Base-by-base conservation (phyloP, 2,888 invertebrate genomes). In the Drosophila prolongata region DNA sequence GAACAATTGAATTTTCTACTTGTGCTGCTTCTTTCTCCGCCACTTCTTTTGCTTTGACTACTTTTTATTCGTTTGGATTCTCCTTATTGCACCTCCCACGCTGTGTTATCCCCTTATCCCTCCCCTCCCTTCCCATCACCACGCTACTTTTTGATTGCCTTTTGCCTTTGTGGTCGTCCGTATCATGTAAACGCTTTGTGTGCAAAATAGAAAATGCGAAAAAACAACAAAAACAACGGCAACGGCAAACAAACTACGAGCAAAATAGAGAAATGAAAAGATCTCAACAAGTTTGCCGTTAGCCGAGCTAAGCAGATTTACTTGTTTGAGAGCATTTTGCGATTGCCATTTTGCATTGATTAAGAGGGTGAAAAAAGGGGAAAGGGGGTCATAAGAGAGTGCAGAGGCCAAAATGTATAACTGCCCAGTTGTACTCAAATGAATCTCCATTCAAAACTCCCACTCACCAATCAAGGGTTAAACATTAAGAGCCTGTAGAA, bases 1-100 rank as follows among this genome's bases (percentile, higher is more conserved):
- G 34, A 77, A 80, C 86, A 82, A 82, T 82, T 82, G 86, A 83
- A 80, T 79, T 82, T 85, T 82, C 83, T 77, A 83, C 80, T 84
- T 81, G 71, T 77, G 68, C 75, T 71, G 64, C 77, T 74, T 70
- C 74, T 46, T 71, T 38, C 35, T 37, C 38, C 61, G 9, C 49
- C 35, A 42, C 61, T 64, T 47, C 47, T 40, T 42, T 27, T 49
- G 46, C 66, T 71, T 65, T 65, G 62, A 78, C 80, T 82, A 82
- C 71, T 78, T 85, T 79, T 65, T 60, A 81, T 79, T 81, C 69
- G 58, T 27, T 79, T 34, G 55, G 16, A 42, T 37, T 34, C 27
- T 55, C 27, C 37, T 42, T 35, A 16, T 43, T 53, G 52, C 44
- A 38, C 47, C 53, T 47, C 57, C 66, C 38, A 43, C 61, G 35